A percentile compares a stretch with the other conserved stretches of the same genome.
Evolutionary conservation across 1,140 invertebrate genomes (phyloP).

Genomic region (Bathynomus jamesi): DNA sequence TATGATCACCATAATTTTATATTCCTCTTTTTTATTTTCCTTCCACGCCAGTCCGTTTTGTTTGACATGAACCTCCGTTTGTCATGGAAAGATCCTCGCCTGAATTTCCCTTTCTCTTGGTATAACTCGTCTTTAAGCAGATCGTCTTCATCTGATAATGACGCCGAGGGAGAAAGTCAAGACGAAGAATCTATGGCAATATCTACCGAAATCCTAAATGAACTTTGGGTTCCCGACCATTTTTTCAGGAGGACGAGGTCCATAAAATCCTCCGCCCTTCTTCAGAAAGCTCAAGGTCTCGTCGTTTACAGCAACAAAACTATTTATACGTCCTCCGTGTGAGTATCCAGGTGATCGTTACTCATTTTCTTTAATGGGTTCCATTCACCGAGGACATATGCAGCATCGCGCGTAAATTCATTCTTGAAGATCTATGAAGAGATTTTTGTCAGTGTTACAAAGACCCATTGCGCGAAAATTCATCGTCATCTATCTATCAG

Average conservation of each 20-base stretch:
- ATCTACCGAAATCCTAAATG: background rate
- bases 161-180: too few relatives aligned
- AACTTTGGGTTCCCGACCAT: conserved; percentile 9
- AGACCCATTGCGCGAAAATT: too few relatives aligned
- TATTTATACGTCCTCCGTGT: conserved; percentile 3
- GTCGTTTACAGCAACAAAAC: conserved; percentile 3
- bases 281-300: background rate
- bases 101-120: background rate
- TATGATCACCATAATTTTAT: background rate
- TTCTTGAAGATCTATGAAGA: too few relatives aligned
- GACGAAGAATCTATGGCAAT: background rate
- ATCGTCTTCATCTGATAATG: background rate
- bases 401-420: too few relatives aligned
- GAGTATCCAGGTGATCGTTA: too few relatives aligned
- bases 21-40: background rate
- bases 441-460: too few relatives aligned
- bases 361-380: too few relatives aligned
- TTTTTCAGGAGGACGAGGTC: conserved; percentile 9
- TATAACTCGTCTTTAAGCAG: background rate
- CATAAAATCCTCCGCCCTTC: background rate
- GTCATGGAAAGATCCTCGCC: background rate
- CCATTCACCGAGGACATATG: too few relatives aligned
- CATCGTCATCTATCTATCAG: too few relatives aligned
- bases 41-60: background rate
- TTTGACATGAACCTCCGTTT: background rate